Conservation (phyloP, 2,888 invertebrate species). For the Sialis fuliginosa region DNA sequence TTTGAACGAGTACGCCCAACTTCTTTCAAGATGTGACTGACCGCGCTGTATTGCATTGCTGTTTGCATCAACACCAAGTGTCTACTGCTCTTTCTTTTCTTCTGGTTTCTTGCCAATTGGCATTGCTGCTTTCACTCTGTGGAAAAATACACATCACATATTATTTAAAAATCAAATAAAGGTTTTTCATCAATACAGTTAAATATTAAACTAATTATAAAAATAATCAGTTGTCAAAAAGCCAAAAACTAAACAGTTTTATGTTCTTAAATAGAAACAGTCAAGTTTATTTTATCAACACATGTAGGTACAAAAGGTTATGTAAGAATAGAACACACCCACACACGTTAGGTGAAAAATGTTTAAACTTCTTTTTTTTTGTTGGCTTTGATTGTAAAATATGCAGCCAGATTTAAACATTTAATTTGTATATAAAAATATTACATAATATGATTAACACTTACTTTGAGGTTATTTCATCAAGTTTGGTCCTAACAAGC, state of each 20-base stretch:
- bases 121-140: conserved; percentile 72
- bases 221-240: neutral
- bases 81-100: conserved; percentile 68
- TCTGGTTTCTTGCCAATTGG: conserved; percentile 77
- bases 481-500: conserved; percentile 70
- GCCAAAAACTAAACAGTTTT: neutral
- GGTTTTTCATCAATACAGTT: neutral
- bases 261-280: too few relatives aligned
- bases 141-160: conserved; percentile 14
- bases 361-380: neutral
- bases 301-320: neutral
- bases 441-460: conserved; percentile 20
- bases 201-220: too few relatives aligned
- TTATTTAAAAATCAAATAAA: neutral
- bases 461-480: conserved; percentile 79
- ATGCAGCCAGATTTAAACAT: neutral
- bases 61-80: neutral
- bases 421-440: neutral
- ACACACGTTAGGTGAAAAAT: too few relatives aligned
- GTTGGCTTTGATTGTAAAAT: neutral
- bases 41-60: neutral
- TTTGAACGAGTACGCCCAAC: neutral
- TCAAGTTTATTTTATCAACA: neutral
- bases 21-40: too few relatives aligned
- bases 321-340: too few relatives aligned